These are phyloP conservation scores for Corydoras sp. DNA, from an alignment of 2,113 vertebrate genomes.

Conservation along the genomic window DNA sequence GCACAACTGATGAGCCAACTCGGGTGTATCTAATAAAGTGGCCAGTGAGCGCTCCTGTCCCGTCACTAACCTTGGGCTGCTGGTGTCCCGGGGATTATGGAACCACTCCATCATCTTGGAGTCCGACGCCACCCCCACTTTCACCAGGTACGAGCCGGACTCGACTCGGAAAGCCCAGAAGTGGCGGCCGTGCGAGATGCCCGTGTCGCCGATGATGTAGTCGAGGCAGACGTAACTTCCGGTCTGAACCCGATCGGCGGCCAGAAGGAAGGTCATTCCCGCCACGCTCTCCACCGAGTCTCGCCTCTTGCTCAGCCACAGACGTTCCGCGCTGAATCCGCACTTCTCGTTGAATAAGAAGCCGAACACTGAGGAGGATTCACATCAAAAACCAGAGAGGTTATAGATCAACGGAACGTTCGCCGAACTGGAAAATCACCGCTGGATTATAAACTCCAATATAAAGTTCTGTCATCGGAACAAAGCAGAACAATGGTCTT, in stretches of 20 bases:
- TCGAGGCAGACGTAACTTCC: constrained; percentile 84
- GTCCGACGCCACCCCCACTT: constrained; percentile 87
- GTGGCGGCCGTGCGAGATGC: constrained; percentile 85
- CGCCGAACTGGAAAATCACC: too few species aligned
- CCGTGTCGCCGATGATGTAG: constrained; percentile 87
- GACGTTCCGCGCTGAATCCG: constrained; percentile 82
- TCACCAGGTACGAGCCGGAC: constrained; percentile 84
- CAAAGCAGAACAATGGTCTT: too few species aligned
- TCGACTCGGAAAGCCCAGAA: constrained; percentile 92
- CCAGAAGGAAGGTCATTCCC: constrained; percentile 78
- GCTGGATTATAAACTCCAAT: too few species aligned
- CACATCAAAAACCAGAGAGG: not conserved
- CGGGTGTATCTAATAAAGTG: too few species aligned
- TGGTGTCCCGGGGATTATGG: constrained; percentile 80
- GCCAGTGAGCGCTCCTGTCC: not conserved
- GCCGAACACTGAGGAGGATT: constrained; percentile 71
- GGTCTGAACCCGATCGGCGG: constrained; percentile 81
- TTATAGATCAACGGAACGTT: too few species aligned
- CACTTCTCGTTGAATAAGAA: constrained; percentile 95
- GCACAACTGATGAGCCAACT: too few species aligned
- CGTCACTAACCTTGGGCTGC: constrained; percentile 80
- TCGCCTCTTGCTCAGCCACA: constrained; percentile 73
- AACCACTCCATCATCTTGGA: constrained; percentile 89
- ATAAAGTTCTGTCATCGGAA: too few species aligned
- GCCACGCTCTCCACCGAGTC: constrained; percentile 85